A percentile compares a stretch with the other conserved stretches of the same genome.
phyloP scores from a whole-genome alignment of 2,113 vertebrate species.

The Cyprinodon tularosa region DNA sequence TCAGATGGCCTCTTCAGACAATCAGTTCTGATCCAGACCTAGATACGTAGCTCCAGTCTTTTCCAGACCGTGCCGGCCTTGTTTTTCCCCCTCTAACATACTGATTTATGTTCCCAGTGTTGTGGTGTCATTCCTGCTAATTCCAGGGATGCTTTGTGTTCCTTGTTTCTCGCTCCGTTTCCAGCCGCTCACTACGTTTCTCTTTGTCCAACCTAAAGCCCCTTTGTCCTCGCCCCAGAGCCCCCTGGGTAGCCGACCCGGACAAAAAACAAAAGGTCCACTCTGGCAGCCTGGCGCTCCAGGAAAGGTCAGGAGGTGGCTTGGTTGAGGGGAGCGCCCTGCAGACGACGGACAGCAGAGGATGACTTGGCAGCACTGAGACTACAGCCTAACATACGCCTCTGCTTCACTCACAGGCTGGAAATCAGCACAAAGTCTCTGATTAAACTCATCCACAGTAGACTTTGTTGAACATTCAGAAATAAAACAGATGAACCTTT shows the following conservation, averaged over 20 bases:
- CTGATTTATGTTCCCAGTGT: constrained; percentile 52
- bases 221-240: constrained; percentile 64
- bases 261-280: constrained; percentile 64
- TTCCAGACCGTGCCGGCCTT: not conserved
- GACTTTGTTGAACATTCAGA: too few species aligned
- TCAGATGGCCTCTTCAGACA: not conserved
- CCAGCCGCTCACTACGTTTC: constrained; percentile 56
- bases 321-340: constrained; percentile 39
- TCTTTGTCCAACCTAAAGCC: constrained; percentile 75
- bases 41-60: not conserved
- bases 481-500: too few species aligned
- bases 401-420: too few species aligned
- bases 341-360: constrained; percentile 17
- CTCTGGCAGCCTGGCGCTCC: constrained; percentile 35
- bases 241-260: constrained; percentile 58
- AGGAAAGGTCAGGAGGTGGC: constrained; percentile 58
- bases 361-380: constrained; percentile 9
- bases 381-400: constrained; percentile 18
- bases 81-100: constrained; percentile 29
- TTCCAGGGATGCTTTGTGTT: constrained; percentile 58
- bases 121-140: constrained; percentile 67
- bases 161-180: constrained; percentile 29
- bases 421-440: too few species aligned
- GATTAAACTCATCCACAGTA: too few species aligned
- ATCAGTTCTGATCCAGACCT: not conserved